phyloP scores from a whole-genome alignment of 2,797 vertebrate species.

The Phrynocephalus guinanensis region DNA sequence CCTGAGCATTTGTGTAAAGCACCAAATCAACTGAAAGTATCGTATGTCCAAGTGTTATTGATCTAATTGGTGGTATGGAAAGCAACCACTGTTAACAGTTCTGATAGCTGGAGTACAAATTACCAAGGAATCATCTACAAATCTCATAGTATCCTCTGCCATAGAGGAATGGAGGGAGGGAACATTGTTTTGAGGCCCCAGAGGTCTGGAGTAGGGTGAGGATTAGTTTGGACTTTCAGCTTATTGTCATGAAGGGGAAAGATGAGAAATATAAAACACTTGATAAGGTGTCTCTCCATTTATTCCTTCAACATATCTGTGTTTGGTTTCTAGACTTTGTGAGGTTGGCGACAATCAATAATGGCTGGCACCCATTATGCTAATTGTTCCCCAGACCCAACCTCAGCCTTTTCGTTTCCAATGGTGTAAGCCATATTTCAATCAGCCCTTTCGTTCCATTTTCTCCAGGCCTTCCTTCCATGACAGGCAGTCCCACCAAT shows the following conservation, averaged over 20 bases:
- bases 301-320: not conserved
- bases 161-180: not conserved
- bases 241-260: not conserved
- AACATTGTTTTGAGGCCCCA: not conserved
- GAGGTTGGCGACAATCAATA: not conserved
- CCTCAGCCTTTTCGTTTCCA: too few species aligned
- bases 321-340: not conserved
- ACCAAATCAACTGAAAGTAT: not conserved
- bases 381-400: not conserved
- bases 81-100: not conserved
- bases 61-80: slow-evolving; percentile 10
- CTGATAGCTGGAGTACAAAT: not conserved
- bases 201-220: not conserved
- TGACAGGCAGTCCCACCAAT: too few species aligned
- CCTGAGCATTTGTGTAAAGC: not conserved
- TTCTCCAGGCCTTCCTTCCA: too few species aligned
- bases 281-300: not conserved
- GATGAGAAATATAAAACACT: not conserved
- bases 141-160: not conserved
- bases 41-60: not conserved
- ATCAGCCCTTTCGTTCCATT: too few species aligned
- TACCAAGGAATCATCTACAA: not conserved
- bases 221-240: not conserved
- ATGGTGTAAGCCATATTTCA: too few species aligned
- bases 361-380: too few species aligned